Conservation (phyloP, 2,888 invertebrate species). For the Hedya salicella region DNA sequence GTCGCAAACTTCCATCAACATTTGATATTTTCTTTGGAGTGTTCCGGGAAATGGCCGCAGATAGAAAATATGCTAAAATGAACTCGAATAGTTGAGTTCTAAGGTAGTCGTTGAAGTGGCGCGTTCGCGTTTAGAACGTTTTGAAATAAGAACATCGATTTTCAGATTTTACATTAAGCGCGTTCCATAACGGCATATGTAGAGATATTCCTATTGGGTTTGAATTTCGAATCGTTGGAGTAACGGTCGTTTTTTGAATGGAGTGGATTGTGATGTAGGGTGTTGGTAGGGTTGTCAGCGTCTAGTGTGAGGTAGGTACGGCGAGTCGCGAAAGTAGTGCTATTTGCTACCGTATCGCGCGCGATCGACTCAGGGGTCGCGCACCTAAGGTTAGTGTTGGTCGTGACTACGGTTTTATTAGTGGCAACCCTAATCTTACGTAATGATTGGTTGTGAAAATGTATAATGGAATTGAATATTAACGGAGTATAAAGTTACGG, state of each 20-base stretch:
- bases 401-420: slow-evolving; percentile 36
- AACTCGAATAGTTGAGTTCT: slow-evolving; percentile 46
- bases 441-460: slow-evolving; percentile 22
- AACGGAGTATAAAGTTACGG: not conserved
- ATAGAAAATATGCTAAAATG: slow-evolving; percentile 48
- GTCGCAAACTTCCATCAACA: slow-evolving; percentile 56
- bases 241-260: slow-evolving; percentile 52
- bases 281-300: slow-evolving; percentile 52
- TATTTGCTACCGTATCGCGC: slow-evolving; percentile 84
- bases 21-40: slow-evolving; percentile 57
- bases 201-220: not conserved
- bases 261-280: slow-evolving; percentile 45
- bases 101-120: slow-evolving; percentile 52
- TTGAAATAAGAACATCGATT: slow-evolving; percentile 58
- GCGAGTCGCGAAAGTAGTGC: slow-evolving; percentile 80
- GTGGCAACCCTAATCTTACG: slow-evolving; percentile 18
- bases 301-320: slow-evolving; percentile 77
- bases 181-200: slow-evolving; percentile 53
- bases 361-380: slow-evolving; percentile 71
- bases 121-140: slow-evolving; percentile 51
- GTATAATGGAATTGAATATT: not conserved
- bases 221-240: slow-evolving; percentile 30
- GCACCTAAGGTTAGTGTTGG: slow-evolving; percentile 54
- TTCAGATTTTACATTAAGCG: slow-evolving; percentile 67
- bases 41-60: slow-evolving; percentile 52